A percentile compares a stretch with the other conserved stretches of the same genome.
phyloP scores from a whole-genome alignment of 2,888 invertebrate species.

The Scaptomyza parva region DNA sequence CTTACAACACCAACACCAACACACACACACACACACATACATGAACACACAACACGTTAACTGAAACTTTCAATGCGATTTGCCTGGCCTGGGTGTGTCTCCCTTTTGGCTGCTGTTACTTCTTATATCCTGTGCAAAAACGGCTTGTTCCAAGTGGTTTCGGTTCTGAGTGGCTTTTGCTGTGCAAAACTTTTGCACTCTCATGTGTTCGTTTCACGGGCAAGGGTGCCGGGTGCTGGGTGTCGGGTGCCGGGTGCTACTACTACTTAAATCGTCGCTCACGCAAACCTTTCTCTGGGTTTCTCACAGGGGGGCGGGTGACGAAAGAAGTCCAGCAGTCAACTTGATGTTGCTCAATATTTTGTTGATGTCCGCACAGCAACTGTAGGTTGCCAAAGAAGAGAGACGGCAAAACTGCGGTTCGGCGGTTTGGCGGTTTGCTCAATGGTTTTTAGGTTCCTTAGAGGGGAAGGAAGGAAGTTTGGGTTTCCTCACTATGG shows the following conservation, averaged over 20 bases:
- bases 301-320: background rate
- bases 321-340: background rate
- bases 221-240: too few species aligned
- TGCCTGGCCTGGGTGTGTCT: too few species aligned
- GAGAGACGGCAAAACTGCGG: conserved; percentile 20
- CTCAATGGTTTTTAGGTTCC: conserved; percentile 18
- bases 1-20: conserved; percentile 20
- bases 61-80: conserved; percentile 45
- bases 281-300: conserved; percentile 59
- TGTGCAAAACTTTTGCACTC: conserved; percentile 65
- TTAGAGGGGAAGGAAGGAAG: too few species aligned
- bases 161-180: conserved; percentile 74
- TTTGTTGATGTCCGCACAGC: conserved; percentile 51
- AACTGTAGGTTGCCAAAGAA: background rate
- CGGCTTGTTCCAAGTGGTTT: conserved; percentile 73
- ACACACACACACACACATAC: background rate
- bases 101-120: background rate
- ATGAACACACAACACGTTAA: background rate
- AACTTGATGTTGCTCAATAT: conserved; percentile 43
- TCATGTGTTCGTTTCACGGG: too few species aligned
- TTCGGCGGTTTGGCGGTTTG: conserved; percentile 38
- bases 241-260: too few species aligned
- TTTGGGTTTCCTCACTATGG: conserved; percentile 1
- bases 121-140: conserved; percentile 32
- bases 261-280: conserved; percentile 70